A percentile compares a stretch with the other conserved stretches of the same genome.
Conservation (phyloP, 1,140 invertebrate genomes). For the Pseudachorutes palmiensis region DNA sequence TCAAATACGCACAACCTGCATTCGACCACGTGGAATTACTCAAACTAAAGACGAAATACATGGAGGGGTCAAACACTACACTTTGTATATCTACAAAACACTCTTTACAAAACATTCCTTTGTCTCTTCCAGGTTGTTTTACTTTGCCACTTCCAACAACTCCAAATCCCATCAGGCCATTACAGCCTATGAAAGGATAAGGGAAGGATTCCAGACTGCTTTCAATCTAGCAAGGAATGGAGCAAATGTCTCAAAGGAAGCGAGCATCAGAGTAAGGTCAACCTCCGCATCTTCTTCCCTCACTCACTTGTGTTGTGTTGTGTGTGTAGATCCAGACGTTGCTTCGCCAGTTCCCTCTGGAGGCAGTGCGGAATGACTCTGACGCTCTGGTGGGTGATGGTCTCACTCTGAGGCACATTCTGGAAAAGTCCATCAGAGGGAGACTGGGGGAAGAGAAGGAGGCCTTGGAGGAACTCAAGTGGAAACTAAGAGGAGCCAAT, state of each 20-base stretch:
- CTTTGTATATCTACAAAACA: not conserved
- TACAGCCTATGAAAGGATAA: conserved; percentile 28
- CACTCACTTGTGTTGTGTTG: not conserved
- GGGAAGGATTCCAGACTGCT: conserved; percentile 23
- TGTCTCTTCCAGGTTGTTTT: conserved; percentile 16
- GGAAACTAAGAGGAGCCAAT: conserved; percentile 20
- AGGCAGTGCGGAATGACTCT: conserved; percentile 15
- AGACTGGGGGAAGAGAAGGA: conserved; percentile 5
- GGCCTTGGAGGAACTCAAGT: conserved; percentile 14
- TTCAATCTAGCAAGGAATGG: conserved; percentile 22
- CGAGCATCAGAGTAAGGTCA: not conserved
- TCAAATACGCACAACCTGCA: conserved; percentile 40
- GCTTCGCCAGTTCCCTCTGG: conserved; percentile 10
- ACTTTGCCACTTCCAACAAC: conserved; percentile 10
- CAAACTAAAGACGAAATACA: conserved; percentile 9
- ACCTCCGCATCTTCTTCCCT: not conserved
- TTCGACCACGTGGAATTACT: conserved; percentile 27
- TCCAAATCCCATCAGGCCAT: conserved; percentile 22
- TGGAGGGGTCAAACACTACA: conserved; percentile 7
- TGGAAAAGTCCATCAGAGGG: conserved; percentile 17
- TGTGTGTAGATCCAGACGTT: conserved; percentile 4
- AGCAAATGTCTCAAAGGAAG: conserved; percentile 7
- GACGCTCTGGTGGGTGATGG: conserved; percentile 11
- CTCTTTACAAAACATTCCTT: not conserved
- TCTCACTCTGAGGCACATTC: conserved; percentile 10